These are phyloP conservation scores for Mus pahari DNA, from an alignment of 2,113 vertebrate genomes.

Conservation along the genomic window DNA sequence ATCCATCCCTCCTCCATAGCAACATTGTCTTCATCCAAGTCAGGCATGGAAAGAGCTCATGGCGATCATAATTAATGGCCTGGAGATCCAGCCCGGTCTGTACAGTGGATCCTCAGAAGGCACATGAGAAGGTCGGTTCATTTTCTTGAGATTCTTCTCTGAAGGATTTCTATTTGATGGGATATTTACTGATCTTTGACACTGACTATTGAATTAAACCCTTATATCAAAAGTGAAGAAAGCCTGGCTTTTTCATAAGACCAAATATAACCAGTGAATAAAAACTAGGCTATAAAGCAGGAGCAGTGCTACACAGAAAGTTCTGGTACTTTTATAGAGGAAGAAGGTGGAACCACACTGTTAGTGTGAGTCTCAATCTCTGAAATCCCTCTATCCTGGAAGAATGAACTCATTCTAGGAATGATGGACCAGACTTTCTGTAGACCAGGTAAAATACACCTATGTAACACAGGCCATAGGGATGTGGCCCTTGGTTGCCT, in stretches of 20 bases:
- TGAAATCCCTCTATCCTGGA: not conserved
- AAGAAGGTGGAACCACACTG: not conserved
- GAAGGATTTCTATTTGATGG: not conserved
- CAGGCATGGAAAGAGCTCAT: no score
- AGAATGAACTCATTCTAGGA: not conserved
- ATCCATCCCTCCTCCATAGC: not conserved
- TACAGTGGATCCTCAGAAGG: no score
- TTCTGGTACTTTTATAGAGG: not conserved
- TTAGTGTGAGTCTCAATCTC: accelerated
- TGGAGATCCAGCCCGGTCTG: no score
- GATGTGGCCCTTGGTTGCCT: not conserved
- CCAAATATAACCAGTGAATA: not conserved
- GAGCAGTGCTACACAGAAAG: not conserved
- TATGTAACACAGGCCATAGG: accelerated
- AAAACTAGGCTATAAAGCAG: not conserved
- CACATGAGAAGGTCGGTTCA: not conserved
- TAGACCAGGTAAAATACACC: not conserved
- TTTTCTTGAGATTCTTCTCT: not conserved
- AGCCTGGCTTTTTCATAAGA: not conserved
- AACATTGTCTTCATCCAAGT: no score
- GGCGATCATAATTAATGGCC: no score
- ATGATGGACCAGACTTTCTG: accelerated
- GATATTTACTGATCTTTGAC: not conserved
- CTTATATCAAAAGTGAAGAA: not conserved
- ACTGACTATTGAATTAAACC: not conserved